Conservation (phyloP, 2,113 vertebrate species). For the Murina feae region DNA sequence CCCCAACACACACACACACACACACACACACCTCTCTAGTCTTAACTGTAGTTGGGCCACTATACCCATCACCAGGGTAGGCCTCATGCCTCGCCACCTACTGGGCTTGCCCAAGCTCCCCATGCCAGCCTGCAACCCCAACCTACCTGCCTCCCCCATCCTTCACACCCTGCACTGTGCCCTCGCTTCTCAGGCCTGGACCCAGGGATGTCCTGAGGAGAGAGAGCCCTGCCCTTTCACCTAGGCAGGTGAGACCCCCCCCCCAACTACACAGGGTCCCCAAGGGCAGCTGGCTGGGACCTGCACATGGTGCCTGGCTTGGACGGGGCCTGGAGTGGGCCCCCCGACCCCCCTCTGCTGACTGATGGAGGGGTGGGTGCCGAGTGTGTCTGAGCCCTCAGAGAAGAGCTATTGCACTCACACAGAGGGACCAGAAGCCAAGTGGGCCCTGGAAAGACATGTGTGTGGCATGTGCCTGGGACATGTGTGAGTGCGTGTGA, state of each 20-base stretch:
- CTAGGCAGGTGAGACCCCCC: too few species aligned
- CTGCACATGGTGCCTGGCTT: fast-evolving
- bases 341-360: not conserved
- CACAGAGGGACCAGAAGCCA: not conserved
- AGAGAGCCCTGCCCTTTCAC: not conserved
- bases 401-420: not conserved
- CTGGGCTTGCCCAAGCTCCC: not conserved
- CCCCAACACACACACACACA: fast-evolving
- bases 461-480: not conserved
- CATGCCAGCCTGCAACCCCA: too few species aligned
- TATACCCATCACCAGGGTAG: not conserved
- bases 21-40: too few species aligned
- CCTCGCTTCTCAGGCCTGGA: not conserved
- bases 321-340: not conserved
- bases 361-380: fast-evolving
- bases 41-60: not conserved
- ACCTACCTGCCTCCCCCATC: fast-evolving
- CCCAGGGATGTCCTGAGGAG: not conserved
- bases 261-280: not conserved
- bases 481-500: not conserved
- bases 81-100: fast-evolving
- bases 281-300: not conserved
- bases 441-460: not conserved
- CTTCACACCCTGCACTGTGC: not conserved
- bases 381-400: not conserved